Evolutionary conservation across 2,888 invertebrate genomes (phyloP).

Genomic region (Phorcus lineatus): DNA sequence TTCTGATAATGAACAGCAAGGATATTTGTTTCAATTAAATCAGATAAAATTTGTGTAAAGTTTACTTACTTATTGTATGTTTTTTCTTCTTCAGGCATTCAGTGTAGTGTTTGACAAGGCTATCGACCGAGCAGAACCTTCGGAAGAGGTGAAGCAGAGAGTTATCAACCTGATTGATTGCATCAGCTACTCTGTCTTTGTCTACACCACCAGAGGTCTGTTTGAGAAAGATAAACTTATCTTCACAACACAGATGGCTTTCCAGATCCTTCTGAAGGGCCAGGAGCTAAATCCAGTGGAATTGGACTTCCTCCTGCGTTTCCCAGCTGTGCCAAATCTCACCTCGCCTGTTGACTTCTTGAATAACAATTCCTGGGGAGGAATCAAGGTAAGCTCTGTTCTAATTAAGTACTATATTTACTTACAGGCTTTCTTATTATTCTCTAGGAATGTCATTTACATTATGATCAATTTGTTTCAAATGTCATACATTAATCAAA

Average conservation of each 20-base stretch:
- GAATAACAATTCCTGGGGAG: conserved; percentile 94
- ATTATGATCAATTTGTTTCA: no score
- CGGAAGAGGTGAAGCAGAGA: conserved; percentile 85
- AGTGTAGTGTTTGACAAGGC: conserved; percentile 98
- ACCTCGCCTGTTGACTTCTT: conserved; percentile 96
- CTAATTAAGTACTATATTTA: no score
- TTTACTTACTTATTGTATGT: neutral
- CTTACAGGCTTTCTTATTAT: no score
- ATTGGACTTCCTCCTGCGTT: conserved; percentile 92
- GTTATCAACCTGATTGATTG: conserved; percentile 94
- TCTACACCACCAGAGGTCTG: conserved; percentile 94
- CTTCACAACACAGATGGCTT: conserved; percentile 96
- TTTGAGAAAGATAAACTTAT: conserved; percentile 98
- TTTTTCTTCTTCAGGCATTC: conserved; percentile 84
- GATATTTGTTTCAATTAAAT: neutral
- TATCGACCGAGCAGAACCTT: conserved; percentile 89
- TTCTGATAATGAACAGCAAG: no score
- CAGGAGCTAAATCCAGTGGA: conserved; percentile 90
- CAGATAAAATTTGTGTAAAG: neutral
- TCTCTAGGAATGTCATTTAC: no score
- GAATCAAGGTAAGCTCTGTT: conserved; percentile 82
- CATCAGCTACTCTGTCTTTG: conserved; percentile 94
- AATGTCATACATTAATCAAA: no score
- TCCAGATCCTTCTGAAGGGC: conserved; percentile 91
- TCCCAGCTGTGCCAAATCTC: conserved; percentile 93